Conservation (phyloP, 2,888 invertebrate genomes). For the Agrochola macilenta region DNA sequence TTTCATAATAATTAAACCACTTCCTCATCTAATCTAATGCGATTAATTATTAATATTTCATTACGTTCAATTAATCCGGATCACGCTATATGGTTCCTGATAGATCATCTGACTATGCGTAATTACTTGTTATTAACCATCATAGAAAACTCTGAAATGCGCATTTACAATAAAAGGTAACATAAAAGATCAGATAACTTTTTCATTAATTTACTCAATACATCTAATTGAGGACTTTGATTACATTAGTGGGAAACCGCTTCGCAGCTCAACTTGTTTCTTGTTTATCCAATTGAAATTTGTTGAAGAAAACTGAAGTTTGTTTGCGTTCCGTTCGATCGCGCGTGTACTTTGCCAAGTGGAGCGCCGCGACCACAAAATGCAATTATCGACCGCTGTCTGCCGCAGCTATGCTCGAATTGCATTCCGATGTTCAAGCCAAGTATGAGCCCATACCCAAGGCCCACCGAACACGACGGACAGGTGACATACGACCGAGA, state of each 20-base stretch:
- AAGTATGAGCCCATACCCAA: conserved; percentile 74
- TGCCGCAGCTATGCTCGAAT: conserved; percentile 85
- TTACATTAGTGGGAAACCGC: conserved; percentile 56
- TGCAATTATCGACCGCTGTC: conserved; percentile 89
- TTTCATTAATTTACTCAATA: conserved; percentile 42
- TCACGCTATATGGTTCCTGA: not conserved
- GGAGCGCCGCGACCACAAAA: conserved; percentile 87
- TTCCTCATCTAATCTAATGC: conserved; percentile 4
- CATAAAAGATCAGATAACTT: conserved; percentile 12
- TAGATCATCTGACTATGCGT: conserved; percentile 1
- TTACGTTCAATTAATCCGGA: conserved; percentile 23
- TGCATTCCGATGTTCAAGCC: conserved; percentile 84
- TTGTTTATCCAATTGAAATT: conserved; percentile 80
- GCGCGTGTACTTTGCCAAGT: conserved; percentile 83
- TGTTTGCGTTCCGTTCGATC: conserved; percentile 87
- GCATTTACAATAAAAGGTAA: not conserved
- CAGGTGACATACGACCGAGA: conserved; percentile 52
- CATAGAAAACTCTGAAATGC: not conserved
- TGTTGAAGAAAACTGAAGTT: conserved; percentile 85
- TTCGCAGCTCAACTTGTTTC: conserved; percentile 53
- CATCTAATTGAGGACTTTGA: conserved; percentile 57
- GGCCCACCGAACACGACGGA: conserved; percentile 60
- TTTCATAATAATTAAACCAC: not conserved
- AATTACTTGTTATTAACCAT: conserved; percentile 13
- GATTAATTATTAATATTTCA: conserved; percentile 15